Evolutionary conservation across 2,888 invertebrate genomes (phyloP), one percentile per base, ranked within the genome.

Genomic region (Lasioglossum figueresi): DNA sequence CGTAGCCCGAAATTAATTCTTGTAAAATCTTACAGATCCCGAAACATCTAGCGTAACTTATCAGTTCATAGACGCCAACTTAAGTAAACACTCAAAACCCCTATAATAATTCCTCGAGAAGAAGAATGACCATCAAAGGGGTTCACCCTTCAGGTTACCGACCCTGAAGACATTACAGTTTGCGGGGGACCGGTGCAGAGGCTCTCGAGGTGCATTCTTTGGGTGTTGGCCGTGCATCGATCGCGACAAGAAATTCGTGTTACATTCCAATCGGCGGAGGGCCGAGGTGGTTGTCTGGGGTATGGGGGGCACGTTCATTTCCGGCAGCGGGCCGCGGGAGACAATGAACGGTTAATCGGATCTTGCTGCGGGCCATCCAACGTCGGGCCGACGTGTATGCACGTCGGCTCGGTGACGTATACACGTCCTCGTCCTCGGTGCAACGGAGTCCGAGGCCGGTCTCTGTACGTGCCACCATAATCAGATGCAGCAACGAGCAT

Each of bases 401-500:
- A 74, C 71, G 74, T 85, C 78, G 75, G 8, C 66, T 19, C 27
- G 66, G 66, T 66, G 66, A 66, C 66, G 66, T 66, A 66, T 66
- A 66, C 66, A 23, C 66, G 66, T 66, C 66, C 66, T 66, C 66
- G 66, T 31, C 19, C 34, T 66, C 52, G 52, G 52, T n/a, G 52
- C 23, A 52, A 85, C 85, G 85, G 87, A 82, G 88, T 90, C 86
- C 89, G 78, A 72, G 66, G 27, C 72, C 72, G 76, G 8, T 52
- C 52, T n/a, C 76, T 52, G 63, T 56, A 68, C 68, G 68, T 68
- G 68, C 76, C 48, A 10, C 37, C 68, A 31, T 63, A 68, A 77
- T 77, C 76, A 68, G 76, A 77, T 92, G 89, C 91, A 90, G 91
- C 89, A 87, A 91, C 89, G 88, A 90, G 88, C 89, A 83, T 90